These are phyloP conservation scores for Microcebus griseorufus DNA, from an alignment of 2,113 vertebrate species.

Conservation along the genomic window DNA sequence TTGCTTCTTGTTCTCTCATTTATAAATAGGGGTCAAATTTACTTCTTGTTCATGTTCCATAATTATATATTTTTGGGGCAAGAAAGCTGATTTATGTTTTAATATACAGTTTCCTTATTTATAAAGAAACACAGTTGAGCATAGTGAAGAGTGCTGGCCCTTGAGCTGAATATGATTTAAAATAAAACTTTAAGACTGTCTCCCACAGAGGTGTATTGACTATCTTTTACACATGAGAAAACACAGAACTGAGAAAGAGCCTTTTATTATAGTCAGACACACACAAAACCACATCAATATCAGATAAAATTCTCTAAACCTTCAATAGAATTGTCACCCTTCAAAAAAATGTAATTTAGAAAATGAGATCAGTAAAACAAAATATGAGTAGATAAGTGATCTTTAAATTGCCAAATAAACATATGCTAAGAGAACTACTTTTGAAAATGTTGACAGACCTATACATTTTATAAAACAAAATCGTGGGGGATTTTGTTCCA, in stretches of 20 bases:
- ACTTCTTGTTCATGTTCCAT: neutral
- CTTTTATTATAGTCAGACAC: neutral
- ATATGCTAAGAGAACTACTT: neutral
- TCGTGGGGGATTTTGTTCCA: neutral
- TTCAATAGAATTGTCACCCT: neutral
- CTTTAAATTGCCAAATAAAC: neutral
- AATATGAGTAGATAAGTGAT: neutral
- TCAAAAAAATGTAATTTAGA: neutral
- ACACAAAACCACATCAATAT: neutral
- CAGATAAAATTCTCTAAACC: neutral
- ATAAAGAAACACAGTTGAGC: neutral
- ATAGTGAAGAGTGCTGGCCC: neutral
- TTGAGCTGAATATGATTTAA: neutral
- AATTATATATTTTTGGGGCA: neutral
- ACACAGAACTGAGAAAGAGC: neutral
- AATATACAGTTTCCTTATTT: neutral
- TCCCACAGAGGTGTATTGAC: neutral
- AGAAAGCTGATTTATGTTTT: neutral
- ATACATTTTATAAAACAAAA: neutral
- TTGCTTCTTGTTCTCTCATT: neutral
- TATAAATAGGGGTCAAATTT: neutral
- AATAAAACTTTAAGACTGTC: neutral
- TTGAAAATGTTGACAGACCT: neutral
- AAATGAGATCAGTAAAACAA: neutral
- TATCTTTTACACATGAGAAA: neutral